Evolutionary conservation across 2,113 vertebrate genomes (phyloP), one percentile per base, ranked within the genome.

Genomic region (Illadopsis cleaveri): DNA sequence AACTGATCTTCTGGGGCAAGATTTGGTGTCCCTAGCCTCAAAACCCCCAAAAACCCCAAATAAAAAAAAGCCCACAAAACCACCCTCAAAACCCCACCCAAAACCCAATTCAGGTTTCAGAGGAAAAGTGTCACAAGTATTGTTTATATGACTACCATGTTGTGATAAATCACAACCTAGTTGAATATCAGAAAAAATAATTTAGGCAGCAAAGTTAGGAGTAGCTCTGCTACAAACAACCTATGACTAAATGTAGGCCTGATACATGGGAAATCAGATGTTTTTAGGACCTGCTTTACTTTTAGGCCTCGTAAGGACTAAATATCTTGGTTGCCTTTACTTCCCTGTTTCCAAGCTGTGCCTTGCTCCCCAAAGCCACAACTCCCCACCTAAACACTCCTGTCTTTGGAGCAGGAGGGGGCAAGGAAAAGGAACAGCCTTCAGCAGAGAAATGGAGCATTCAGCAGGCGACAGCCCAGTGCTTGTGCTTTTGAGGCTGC

Each of bases 401-500:
- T 17, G 60, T 7, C 47, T 51, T 58, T 20, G 37, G 47, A 81
- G 60, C 2, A 4, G 54, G 18, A 30, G 58, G 38, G 30, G 44
- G 24, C 2, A 3, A 48, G 45, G 62, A 42, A 42, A 61, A 42
- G 82, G 61, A 85, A 35, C 15, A 85, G 88, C 66, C 25, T 45
- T 91, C 88, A 73, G 56, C 62, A 53, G 86, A 56, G 72, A 94
- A 89, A 48, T 64, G 69, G 64, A 87, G 83, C 88, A 72, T 95
- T 94, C 82, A 94, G 79, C 86, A 89, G 66, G 51, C 44, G 2
- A 56, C 69, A 75, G 89, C 77, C 51, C 5, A 0, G 38, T 42
- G 71, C 53, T 83, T 22, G 50, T 30, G 82, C 82, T 51, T 82
- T 71, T 68, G 92, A 79, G 31, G 18, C 82, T 88, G 92, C 85